Conservation (phyloP, 2,888 invertebrate species). For the Eilema griseolum region DNA sequence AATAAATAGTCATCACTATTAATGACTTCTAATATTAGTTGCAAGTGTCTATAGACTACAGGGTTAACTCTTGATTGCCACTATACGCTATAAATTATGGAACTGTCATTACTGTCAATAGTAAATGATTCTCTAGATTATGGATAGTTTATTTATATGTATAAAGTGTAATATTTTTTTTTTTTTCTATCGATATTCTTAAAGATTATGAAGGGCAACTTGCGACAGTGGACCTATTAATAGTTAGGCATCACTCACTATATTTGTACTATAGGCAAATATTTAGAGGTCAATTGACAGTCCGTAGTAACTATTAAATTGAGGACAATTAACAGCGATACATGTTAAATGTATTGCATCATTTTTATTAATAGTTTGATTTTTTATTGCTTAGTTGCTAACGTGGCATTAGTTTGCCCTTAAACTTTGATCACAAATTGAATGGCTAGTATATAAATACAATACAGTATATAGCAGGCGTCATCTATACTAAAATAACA, state of each 20-base stretch:
- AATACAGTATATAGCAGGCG: too few species aligned
- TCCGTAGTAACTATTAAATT: slow-evolving; percentile 13
- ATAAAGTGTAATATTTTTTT: too few species aligned
- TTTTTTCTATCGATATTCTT: not conserved
- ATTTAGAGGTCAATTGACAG: slow-evolving; percentile 13
- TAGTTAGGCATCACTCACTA: not conserved
- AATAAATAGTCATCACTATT: not conserved
- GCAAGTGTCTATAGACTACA: not conserved
- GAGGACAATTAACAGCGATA: slow-evolving; percentile 10
- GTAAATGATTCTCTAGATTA: not conserved
- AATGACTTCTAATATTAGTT: not conserved
- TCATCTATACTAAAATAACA: too few species aligned
- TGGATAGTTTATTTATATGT: not conserved
- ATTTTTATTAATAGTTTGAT: not conserved
- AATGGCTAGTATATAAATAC: not conserved
- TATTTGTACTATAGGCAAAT: slow-evolving; percentile 14
- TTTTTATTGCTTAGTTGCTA: not conserved
- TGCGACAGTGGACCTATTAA: not conserved
- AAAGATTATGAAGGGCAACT: not conserved
- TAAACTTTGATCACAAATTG: not conserved
- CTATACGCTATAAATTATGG: not conserved
- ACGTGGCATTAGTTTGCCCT: not conserved
- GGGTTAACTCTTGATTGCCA: not conserved
- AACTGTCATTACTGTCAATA: not conserved
- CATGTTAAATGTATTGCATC: slow-evolving; percentile 15